phyloP scores from a whole-genome alignment of 2,797 vertebrate genomes.

The Lagorchestes hirsutus region DNA sequence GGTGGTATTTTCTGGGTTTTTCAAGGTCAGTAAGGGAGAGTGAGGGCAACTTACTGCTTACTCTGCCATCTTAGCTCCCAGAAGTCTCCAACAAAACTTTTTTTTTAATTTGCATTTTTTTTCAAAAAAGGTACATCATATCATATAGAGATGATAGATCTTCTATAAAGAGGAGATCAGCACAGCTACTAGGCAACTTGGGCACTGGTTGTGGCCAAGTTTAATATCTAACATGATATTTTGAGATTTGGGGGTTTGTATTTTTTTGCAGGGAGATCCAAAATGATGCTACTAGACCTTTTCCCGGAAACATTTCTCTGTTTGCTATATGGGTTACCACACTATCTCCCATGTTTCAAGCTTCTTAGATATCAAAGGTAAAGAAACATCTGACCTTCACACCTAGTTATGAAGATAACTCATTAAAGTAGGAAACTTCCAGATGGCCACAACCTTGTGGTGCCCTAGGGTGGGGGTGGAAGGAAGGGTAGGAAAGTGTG shows the following conservation, averaged over 20 bases:
- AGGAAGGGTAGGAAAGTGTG: neutral
- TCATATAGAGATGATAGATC: neutral
- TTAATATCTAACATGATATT: neutral
- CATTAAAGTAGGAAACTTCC: neutral
- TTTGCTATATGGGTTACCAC: neutral
- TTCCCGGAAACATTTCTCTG: neutral
- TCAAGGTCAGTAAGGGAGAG: too few relatives aligned
- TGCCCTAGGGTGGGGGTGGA: neutral
- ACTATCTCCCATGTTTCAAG: neutral
- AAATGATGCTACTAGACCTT: neutral
- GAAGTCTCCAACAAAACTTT: too few relatives aligned
- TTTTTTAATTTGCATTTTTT: neutral
- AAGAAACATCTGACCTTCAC: neutral
- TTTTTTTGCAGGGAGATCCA: neutral
- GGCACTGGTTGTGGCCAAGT: neutral
- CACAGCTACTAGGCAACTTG: neutral
- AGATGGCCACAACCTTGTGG: neutral
- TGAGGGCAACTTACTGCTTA: too few relatives aligned
- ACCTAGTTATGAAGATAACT: neutral
- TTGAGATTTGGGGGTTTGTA: neutral
- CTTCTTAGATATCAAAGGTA: neutral
- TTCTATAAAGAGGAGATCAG: neutral
- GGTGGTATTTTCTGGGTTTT: too few relatives aligned
- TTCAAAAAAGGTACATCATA: neutral
- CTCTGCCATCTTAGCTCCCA: too few relatives aligned